phyloP scores from a whole-genome alignment of 1,140 invertebrate genomes.

The Meloidogyne exigua region DNA sequence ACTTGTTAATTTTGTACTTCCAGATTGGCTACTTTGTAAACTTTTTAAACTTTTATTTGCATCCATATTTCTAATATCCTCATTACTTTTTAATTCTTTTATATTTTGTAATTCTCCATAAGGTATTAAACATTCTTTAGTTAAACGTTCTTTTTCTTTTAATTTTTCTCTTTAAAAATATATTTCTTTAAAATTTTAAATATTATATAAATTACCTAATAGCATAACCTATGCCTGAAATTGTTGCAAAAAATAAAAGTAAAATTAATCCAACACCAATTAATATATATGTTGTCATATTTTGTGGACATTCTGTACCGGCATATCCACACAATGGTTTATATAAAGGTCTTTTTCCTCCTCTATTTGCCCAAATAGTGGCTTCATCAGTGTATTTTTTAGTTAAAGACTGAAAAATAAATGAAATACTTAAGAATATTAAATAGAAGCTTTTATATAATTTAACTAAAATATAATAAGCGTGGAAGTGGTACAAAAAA shows the following conservation, averaged over 20 bases:
- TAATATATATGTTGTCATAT: slow-evolving; percentile 28
- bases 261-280: slow-evolving; percentile 29
- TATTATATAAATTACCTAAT: slow-evolving; percentile 18
- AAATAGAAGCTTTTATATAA: too few relatives aligned
- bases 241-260: slow-evolving; percentile 20
- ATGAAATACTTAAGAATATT: not conserved
- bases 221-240: slow-evolving; percentile 28
- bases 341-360: slow-evolving; percentile 29
- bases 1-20: slow-evolving; percentile 16
- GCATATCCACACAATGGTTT: slow-evolving; percentile 43
- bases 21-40: slow-evolving; percentile 30
- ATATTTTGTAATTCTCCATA: slow-evolving; percentile 2
- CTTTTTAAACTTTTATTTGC: slow-evolving; percentile 31
- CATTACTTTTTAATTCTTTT: slow-evolving; percentile 4
- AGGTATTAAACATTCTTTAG: slow-evolving; percentile 32
- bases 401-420: not conserved
- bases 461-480: not conserved
- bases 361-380: slow-evolving; percentile 35
- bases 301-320: slow-evolving; percentile 38
- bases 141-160: slow-evolving; percentile 26
- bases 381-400: slow-evolving; percentile 31
- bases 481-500: not conserved
- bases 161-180: slow-evolving; percentile 9
- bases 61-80: slow-evolving; percentile 2
- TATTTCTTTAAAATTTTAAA: too few relatives aligned